A percentile compares a stretch with the other conserved stretches of the same genome.
Conservation (phyloP, 2,888 invertebrate species). For the Myopa testacea region DNA sequence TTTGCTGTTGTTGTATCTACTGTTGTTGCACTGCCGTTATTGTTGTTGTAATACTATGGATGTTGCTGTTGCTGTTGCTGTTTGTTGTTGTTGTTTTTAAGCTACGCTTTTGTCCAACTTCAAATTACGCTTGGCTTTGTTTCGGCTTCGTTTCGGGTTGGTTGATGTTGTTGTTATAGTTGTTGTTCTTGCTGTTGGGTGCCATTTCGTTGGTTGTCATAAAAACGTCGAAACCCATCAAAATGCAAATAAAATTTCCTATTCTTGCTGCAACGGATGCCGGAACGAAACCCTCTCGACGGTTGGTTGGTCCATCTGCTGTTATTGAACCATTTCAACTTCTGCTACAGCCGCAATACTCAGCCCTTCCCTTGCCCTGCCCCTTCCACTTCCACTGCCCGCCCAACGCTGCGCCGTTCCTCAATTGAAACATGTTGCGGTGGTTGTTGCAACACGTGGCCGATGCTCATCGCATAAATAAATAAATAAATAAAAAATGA, state of each 20-base stretch:
- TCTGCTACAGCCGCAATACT: no score
- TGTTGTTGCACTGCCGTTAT: background rate
- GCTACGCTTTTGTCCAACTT: no score
- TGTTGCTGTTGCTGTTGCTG: no score
- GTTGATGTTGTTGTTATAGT: background rate
- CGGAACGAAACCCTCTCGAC: background rate
- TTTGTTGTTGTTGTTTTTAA: no score
- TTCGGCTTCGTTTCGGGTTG: background rate
- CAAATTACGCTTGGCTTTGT: no score
- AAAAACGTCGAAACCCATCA: constrained; percentile 24
- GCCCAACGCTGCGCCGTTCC: background rate
- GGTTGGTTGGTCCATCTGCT: no score
- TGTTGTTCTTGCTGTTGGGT: background rate
- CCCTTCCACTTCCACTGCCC: background rate
- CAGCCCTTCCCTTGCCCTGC: background rate
- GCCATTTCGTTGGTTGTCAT: background rate
- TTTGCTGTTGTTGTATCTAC: background rate
- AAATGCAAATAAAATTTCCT: constrained; percentile 27
- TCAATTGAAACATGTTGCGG: background rate
- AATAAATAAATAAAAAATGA: background rate
- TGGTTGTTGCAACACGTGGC: background rate
- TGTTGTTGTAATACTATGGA: no score
- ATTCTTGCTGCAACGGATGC: background rate
- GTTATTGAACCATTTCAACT: no score
- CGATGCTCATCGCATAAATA: constrained; percentile 8